A percentile compares a stretch with the other conserved stretches of the same genome.
Conservation (phyloP, 2,113 vertebrate genomes). For the Helogale parvula region DNA sequence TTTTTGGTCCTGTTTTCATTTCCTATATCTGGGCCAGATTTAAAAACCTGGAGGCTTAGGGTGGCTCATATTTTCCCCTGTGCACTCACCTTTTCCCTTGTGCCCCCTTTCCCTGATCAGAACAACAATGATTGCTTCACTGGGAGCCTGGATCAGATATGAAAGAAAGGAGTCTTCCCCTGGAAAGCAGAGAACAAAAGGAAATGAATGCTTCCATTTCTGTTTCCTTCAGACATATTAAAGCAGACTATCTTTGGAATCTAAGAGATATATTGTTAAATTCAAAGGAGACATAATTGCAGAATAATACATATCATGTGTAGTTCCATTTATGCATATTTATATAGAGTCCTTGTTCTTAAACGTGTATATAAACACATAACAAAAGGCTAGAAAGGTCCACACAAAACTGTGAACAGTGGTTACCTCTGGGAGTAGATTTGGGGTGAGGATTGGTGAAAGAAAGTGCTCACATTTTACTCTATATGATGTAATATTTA, state of each 20-base stretch:
- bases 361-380: not conserved
- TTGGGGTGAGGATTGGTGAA: not conserved
- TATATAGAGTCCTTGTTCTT: not conserved
- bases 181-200: conserved; percentile 35
- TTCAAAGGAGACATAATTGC: conserved; percentile 41
- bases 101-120: not conserved
- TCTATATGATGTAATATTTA: not conserved
- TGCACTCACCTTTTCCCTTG: not conserved
- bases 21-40: not conserved
- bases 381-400: not conserved
- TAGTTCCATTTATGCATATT: not conserved
- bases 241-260: conserved; percentile 43
- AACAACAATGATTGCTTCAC: not conserved
- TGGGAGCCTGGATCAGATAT: conserved; percentile 22
- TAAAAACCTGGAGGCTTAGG: not conserved
- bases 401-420: not conserved
- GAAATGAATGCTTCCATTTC: conserved; percentile 57
- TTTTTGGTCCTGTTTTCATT: not conserved
- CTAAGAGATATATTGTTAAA: conserved; percentile 48
- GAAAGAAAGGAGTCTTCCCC: not conserved
- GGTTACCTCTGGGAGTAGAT: not conserved
- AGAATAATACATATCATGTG: conserved; percentile 4
- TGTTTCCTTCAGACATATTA: conserved; percentile 57
- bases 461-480: not conserved
- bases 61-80: not conserved